Percentiles rank a stretch among this genome's conserved stretches.
Evolutionary conservation across 1,140 invertebrate species (phyloP).

Genomic region (Lepidurus packardi): DNA sequence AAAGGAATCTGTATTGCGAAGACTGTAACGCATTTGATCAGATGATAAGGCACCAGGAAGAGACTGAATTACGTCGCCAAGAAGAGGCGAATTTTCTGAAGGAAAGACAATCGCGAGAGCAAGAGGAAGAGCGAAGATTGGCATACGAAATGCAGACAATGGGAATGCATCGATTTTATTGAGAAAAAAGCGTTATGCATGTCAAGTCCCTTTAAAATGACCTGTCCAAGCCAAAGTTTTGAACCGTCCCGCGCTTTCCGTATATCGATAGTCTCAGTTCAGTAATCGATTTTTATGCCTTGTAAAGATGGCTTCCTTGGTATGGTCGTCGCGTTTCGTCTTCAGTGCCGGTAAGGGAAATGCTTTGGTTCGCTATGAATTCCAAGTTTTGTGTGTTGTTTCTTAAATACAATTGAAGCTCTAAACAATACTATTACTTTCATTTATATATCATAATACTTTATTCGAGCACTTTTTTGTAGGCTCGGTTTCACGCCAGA

Average conservation of each 20-base stretch:
- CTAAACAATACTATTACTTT: too few relatives aligned
- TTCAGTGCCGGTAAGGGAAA: constrained; percentile 4
- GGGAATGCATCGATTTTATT: not conserved
- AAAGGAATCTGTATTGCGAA: not conserved
- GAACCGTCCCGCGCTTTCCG: not conserved
- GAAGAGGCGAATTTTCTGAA: not conserved
- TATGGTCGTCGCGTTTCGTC: not conserved
- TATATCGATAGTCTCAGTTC: not conserved
- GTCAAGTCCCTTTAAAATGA: not conserved
- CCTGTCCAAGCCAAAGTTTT: not conserved
- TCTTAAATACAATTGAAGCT: too few relatives aligned
- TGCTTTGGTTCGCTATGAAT: not conserved
- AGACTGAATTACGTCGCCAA: not conserved
- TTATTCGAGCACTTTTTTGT: not conserved
- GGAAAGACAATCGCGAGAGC: not conserved
- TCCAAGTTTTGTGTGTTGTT: too few relatives aligned
- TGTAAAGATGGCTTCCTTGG: constrained; percentile 1
- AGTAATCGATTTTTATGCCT: not conserved
- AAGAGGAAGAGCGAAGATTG: not conserved
- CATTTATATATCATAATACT: not conserved
- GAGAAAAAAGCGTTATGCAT: not conserved
- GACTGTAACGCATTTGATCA: not conserved
- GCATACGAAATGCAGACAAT: not conserved
- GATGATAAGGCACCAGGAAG: not conserved
- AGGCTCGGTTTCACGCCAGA: not conserved